phyloP scores from a whole-genome alignment of 2,797 vertebrate species.

The Helarctos malayanus region DNA sequence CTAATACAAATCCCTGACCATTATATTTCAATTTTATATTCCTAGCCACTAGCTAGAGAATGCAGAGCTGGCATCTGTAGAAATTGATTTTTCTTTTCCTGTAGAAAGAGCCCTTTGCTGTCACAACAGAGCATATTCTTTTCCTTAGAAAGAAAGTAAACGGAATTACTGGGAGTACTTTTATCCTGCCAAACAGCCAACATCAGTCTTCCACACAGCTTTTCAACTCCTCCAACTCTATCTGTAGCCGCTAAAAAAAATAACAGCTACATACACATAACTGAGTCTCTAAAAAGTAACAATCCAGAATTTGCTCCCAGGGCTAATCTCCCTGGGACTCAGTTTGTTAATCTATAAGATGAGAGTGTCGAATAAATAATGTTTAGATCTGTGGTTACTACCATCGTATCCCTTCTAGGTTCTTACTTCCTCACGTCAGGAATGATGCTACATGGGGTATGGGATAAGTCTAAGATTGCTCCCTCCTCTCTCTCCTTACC shows the following conservation, averaged over 20 bases:
- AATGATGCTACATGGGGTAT: background rate
- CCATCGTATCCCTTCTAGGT: background rate
- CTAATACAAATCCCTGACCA: constrained; percentile 18
- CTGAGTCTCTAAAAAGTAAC: background rate
- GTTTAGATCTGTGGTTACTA: background rate
- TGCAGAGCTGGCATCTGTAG: constrained; percentile 53
- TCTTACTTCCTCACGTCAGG: background rate
- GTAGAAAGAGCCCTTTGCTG: constrained; percentile 63
- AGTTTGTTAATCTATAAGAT: constrained; percentile 39
- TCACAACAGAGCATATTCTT: constrained; percentile 74
- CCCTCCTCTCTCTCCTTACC: background rate
- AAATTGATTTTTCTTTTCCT: constrained; percentile 73
- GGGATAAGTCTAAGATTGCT: background rate
- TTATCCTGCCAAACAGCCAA: constrained; percentile 43
- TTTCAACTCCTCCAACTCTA: background rate
- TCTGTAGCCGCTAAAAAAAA: background rate
- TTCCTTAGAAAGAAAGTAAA: constrained; percentile 67
- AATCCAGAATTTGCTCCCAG: background rate
- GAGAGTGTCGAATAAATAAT: background rate
- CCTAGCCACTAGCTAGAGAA: constrained; percentile 36
- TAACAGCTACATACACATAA: background rate
- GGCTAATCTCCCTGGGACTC: background rate
- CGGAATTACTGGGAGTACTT: constrained; percentile 48
- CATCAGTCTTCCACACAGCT: constrained; percentile 23
- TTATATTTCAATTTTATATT: constrained; percentile 67